phyloP scores from a whole-genome alignment of 2,113 vertebrate genomes.

The Polypterus bichir region DNA sequence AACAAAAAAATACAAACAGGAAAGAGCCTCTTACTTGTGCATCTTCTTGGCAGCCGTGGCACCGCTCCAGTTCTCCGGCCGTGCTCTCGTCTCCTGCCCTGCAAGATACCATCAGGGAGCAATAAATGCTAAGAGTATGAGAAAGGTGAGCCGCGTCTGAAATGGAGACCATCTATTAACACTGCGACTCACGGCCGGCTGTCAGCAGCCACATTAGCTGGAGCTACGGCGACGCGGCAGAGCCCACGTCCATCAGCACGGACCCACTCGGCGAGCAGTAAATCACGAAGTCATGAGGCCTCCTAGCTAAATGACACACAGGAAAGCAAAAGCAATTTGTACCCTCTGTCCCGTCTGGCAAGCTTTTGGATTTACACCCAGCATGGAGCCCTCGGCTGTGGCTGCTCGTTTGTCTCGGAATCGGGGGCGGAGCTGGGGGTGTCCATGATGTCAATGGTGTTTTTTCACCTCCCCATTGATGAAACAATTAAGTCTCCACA shows the following conservation, averaged over 20 bases:
- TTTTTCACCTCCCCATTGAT: too few species aligned
- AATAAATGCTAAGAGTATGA: background rate
- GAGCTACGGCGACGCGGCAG: background rate
- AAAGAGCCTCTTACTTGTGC: constrained; percentile 1
- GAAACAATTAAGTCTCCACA: too few species aligned
- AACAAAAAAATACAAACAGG: background rate
- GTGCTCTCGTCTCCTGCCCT: background rate
- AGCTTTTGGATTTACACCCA: background rate
- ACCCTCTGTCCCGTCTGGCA: background rate
- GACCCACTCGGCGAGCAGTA: background rate
- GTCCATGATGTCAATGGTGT: too few species aligned
- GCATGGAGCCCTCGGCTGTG: too few species aligned
- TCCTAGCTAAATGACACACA: background rate
- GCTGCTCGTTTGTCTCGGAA: too few species aligned
- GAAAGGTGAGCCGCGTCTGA: background rate
- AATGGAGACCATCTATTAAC: background rate
- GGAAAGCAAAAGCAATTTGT: background rate
- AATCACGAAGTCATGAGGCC: background rate
- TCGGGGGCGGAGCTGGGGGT: too few species aligned
- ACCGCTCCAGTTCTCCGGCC: background rate
- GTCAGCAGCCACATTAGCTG: constrained; percentile 1
- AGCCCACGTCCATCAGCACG: background rate
- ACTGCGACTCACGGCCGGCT: background rate
- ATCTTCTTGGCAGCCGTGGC: constrained; percentile 2
- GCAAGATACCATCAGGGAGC: constrained; percentile 1